Percentiles rank a stretch among this genome's conserved stretches.
phyloP scores from a whole-genome alignment of 2,113 vertebrate species.

The Oceanodroma tethys region DNA sequence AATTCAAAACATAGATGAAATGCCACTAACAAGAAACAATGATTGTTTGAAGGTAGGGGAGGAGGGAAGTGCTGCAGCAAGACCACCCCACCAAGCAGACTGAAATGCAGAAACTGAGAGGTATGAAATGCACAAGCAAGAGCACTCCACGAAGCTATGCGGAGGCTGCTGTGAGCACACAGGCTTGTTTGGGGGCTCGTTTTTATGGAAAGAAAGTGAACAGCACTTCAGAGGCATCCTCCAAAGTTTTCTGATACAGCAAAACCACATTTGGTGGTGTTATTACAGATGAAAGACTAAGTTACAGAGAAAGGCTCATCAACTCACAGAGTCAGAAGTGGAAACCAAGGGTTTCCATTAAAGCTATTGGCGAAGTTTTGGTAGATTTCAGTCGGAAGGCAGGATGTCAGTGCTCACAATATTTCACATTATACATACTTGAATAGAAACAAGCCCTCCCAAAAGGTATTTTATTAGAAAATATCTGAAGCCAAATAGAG shows the following conservation, averaged over 20 bases:
- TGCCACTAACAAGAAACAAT: not conserved
- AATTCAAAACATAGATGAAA: not conserved
- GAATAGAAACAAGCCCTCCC: not conserved
- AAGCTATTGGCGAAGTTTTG: not conserved
- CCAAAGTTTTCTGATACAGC: not conserved
- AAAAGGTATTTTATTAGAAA: not conserved
- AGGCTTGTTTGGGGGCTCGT: not conserved
- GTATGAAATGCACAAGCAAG: not conserved
- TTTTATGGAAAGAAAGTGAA: not conserved
- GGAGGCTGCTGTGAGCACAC: not conserved
- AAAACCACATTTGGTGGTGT: not conserved
- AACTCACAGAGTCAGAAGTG: not conserved
- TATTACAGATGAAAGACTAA: not conserved
- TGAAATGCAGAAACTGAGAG: not conserved
- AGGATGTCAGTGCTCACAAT: not conserved
- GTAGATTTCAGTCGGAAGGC: not conserved
- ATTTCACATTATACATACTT: not conserved
- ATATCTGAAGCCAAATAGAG: not conserved
- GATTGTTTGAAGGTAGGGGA: not conserved
- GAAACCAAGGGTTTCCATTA: not conserved
- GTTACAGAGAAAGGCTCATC: not conserved
- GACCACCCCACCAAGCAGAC: not conserved
- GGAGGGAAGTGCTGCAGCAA: not conserved
- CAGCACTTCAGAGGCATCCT: not conserved
- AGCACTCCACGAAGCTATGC: fast-evolving